Conservation (phyloP, 1,140 invertebrate genomes). For the Drosophila fuyamai region DNA sequence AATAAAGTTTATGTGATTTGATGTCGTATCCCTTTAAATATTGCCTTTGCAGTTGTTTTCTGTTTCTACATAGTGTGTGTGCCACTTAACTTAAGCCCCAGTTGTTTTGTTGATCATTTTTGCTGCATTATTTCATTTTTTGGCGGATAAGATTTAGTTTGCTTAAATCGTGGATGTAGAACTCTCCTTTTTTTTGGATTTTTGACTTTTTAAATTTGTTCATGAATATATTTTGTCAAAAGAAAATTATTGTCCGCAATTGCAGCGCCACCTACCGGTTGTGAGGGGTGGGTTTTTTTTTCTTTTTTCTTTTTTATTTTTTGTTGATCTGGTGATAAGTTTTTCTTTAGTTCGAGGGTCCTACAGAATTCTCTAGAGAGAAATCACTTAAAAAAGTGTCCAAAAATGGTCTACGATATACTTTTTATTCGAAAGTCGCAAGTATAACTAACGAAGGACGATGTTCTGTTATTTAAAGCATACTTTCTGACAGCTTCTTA, state of each 20-base stretch:
- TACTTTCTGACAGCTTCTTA: neutral
- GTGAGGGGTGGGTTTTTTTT: neutral
- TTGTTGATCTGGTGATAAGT: neutral
- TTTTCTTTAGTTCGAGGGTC: no score
- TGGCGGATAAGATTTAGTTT: neutral
- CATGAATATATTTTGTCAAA: constrained; percentile 14
- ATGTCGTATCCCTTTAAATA: neutral
- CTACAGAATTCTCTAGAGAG: neutral
- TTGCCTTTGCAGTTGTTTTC: neutral
- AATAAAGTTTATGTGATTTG: neutral
- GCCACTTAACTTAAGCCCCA: neutral
- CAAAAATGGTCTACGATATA: neutral
- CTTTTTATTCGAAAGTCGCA: neutral
- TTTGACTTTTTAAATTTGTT: constrained; percentile 17
- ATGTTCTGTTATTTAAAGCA: neutral
- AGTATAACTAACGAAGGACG: neutral
- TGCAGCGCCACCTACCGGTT: constrained; percentile 6
- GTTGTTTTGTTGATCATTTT: neutral
- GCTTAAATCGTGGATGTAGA: neutral
- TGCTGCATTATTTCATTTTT: constrained; percentile 7
- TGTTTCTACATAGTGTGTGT: neutral
- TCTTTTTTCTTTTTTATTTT: neutral
- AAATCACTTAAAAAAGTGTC: neutral
- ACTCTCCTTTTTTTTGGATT: constrained; percentile 7
- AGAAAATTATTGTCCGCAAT: constrained; percentile 63